Base-by-base conservation (phyloP, 2,797 vertebrate genomes). In the Cynodonichthys magdalenae region DNA sequence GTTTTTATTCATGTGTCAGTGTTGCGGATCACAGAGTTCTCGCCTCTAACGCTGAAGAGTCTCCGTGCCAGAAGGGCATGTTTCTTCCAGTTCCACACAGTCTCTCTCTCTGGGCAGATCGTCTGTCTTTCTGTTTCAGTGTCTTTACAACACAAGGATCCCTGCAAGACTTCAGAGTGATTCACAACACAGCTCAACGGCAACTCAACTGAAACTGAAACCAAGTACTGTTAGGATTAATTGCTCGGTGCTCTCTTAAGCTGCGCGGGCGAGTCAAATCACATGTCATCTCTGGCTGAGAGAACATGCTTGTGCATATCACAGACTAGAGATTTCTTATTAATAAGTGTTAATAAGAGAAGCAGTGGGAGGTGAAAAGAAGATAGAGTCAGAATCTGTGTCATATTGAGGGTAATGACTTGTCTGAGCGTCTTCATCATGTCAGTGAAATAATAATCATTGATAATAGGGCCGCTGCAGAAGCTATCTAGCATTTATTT, bases 381-480 rank as follows among this genome's bases (percentile, higher is more conserved):
- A 76, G 73, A 65, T 68, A 15, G 53, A 77, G 54, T 83, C 65
- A 20, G 68, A 75, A 75, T 24, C 69, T 55, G 66, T 86, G 79
- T 88, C 86, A 77, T 80, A 78, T 78, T 72, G 82, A 86, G 83
- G 85, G 67, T 89, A 91, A 90, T 89, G 82, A 85, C 86, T 85
- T 89, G 87, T 88, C 84, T 83, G 81, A 75, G 85, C 50, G 53
- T 88, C 88, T 87, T 88, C 82, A 89, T 89, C 77, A 69, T 86
- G 84, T 86, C 85, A 75, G 75, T 50, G 2, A 17, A 36, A 74
- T 89, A 82, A 86, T 81, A 85, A 89, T 82, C 83, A 77, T 63
- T 66, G 77, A 75, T 72, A 48, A 67, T 70, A 31, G 79, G 74
- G 66, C 74, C 74, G 75, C 59, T 61, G 63, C 70, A 74, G 63